Conservation (phyloP, 2,888 invertebrate species). For the Megaustenia siamemsis region DNA sequence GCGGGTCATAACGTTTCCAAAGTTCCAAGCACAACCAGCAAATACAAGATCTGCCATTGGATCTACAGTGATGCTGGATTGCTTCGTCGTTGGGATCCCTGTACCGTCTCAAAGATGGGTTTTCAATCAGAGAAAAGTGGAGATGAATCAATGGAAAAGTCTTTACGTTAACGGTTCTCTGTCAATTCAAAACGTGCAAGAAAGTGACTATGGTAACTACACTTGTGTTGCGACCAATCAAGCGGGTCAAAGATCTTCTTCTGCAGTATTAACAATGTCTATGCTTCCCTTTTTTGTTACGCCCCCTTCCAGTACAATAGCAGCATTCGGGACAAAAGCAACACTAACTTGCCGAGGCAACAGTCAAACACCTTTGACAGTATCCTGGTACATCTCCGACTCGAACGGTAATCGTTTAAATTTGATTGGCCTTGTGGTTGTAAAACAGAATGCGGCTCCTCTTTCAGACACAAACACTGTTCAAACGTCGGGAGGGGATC, state of each 20-base stretch:
- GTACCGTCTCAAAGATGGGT: conserved; percentile 47
- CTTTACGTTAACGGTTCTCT: conserved; percentile 43
- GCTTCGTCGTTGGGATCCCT: conserved; percentile 43
- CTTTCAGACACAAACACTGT: not conserved
- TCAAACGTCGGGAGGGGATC: not conserved
- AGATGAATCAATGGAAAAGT: not conserved
- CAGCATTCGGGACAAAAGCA: not conserved
- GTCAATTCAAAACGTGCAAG: conserved; percentile 31
- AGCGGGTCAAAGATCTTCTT: conserved; percentile 41
- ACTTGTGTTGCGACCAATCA: conserved; percentile 52
- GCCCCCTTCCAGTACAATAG: conserved; percentile 18
- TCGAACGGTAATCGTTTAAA: not conserved
- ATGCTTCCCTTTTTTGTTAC: not conserved
- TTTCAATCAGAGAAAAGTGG: conserved; percentile 22
- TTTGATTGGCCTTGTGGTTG: not conserved
- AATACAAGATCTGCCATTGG: conserved; percentile 10
- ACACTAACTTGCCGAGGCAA: conserved; percentile 33
- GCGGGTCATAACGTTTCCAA: conserved; percentile 45
- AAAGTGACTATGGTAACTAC: conserved; percentile 47
- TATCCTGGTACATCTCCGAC: conserved; percentile 43
- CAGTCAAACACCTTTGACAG: not conserved
- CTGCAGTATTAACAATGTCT: conserved; percentile 38
- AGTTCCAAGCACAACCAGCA: conserved; percentile 12
- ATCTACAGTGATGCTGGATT: conserved; percentile 11
- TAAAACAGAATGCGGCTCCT: too few species aligned